phyloP scores from a whole-genome alignment of 1,140 invertebrate species.

The Drosophila nebulosa region DNA sequence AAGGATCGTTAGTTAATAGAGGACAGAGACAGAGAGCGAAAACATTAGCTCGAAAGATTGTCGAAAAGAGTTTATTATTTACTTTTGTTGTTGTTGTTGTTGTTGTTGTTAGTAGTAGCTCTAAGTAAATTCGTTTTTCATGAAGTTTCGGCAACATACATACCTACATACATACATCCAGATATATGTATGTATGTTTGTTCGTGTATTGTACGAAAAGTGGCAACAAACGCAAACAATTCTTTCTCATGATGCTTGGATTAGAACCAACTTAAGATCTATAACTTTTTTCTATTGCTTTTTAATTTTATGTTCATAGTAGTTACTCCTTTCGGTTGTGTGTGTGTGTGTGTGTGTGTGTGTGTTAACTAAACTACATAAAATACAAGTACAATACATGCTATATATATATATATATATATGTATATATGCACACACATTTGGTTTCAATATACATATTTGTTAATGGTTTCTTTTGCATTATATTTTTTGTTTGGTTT shows the following conservation, averaged over 20 bases:
- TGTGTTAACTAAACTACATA: slow-evolving; percentile 4
- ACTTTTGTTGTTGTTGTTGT: slow-evolving; percentile 17
- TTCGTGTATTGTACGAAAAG: neutral
- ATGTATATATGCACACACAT: slow-evolving; percentile 28
- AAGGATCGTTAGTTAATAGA: neutral
- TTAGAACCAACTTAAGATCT: slow-evolving; percentile 1
- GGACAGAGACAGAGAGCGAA: slow-evolving; percentile 8
- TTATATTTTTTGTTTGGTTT: slow-evolving; percentile 30
- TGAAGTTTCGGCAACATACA: slow-evolving; percentile 27
- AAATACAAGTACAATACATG: slow-evolving; percentile 9
- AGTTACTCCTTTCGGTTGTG: slow-evolving; percentile 2
- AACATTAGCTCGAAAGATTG: slow-evolving; percentile 15
- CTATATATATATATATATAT: slow-evolving; percentile 12
- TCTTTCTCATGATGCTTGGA: neutral
- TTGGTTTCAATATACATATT: slow-evolving; percentile 36
- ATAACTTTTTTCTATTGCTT: slow-evolving; percentile 6
- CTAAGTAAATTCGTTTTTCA: slow-evolving; percentile 74
- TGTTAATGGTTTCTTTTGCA: slow-evolving; percentile 4
- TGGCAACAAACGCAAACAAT: slow-evolving; percentile 16
- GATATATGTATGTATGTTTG: neutral
- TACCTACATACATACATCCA: too few species aligned
- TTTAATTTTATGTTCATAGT: slow-evolving; percentile 11
- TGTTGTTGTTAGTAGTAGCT: slow-evolving; percentile 56
- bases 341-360: too few species aligned
- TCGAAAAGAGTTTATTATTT: slow-evolving; percentile 13